Conservation (phyloP, 1,140 invertebrate genomes). For the Aplysia californica region DNA sequence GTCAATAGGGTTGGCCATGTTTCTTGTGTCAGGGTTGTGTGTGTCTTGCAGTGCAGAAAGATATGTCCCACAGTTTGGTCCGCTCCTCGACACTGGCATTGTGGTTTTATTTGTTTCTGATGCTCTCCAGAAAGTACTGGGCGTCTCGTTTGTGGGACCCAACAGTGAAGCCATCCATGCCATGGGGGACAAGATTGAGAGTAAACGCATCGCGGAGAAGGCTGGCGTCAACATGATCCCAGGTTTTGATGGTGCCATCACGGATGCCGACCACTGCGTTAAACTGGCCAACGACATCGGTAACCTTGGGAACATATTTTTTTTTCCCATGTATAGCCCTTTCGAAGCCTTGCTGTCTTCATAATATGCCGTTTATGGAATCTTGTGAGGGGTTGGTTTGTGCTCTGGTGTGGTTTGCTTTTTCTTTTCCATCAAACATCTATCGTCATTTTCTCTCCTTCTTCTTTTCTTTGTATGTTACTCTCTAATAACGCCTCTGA, state of each 20-base stretch:
- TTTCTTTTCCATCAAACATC: no score
- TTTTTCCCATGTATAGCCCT: no score
- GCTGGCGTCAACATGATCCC: slow-evolving; percentile 78
- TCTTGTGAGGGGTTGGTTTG: neutral
- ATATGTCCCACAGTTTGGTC: no score
- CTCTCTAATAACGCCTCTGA: no score
- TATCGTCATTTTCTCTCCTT: no score
- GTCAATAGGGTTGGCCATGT: no score
- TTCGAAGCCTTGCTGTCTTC: neutral
- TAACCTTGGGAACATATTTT: no score
- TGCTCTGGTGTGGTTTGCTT: no score
- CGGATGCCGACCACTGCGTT: slow-evolving; percentile 75
- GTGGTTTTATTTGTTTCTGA: neutral
- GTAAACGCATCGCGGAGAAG: slow-evolving; percentile 76
- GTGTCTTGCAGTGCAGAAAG: no score
- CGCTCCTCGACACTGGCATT: neutral
- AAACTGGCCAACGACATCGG: slow-evolving; percentile 73
- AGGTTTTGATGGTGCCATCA: slow-evolving; percentile 68
- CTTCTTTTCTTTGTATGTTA: no score
- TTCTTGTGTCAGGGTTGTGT: no score
- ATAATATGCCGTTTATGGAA: no score
- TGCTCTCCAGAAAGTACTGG: slow-evolving; percentile 66
- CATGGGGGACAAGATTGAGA: slow-evolving; percentile 83
- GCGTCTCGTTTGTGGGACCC: slow-evolving; percentile 77
- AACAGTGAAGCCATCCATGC: slow-evolving; percentile 74